phyloP scores from a whole-genome alignment of 2,113 vertebrate species.

The Cygnus buccinator region DNA sequence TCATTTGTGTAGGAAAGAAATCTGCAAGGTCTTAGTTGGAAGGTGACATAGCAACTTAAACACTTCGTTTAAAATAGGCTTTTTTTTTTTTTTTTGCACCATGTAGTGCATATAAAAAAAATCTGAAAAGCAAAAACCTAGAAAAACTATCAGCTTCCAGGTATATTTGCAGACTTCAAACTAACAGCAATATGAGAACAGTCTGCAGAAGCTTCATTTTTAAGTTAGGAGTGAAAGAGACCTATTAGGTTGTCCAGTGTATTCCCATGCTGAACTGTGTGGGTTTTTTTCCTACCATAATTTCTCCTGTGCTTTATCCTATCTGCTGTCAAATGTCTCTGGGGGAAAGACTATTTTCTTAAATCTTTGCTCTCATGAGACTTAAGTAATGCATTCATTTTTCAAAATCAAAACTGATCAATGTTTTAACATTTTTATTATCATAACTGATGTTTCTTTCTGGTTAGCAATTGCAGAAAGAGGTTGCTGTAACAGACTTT shows the following conservation, averaged over 20 bases:
- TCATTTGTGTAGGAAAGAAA: not conserved
- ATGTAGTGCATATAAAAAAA: not conserved
- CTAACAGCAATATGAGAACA: not conserved
- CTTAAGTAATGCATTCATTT: not conserved
- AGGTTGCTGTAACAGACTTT: not conserved
- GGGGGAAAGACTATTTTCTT: not conserved
- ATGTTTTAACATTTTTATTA: constrained; percentile 28
- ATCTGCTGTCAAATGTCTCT: not conserved
- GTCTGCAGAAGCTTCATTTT: not conserved
- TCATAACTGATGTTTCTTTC: not conserved
- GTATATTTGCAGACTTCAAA: not conserved
- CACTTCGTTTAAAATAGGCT: not conserved
- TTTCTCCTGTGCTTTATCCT: constrained; percentile 5
- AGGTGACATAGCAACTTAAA: not conserved
- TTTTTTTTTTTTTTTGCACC: not conserved
- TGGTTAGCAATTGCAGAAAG: not conserved
- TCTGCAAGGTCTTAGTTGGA: not conserved
- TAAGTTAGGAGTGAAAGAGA: constrained; percentile 24
- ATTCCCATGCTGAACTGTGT: not conserved
- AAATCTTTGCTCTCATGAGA: not conserved
- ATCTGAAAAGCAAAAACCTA: not conserved
- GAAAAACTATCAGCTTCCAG: not conserved
- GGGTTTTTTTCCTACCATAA: not conserved
- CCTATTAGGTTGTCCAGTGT: not conserved
- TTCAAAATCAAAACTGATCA: constrained; percentile 1